Percentiles rank a stretch among this genome's conserved stretches.
phyloP scores from a whole-genome alignment of 2,888 invertebrate species.

The Aplocera efformata region DNA sequence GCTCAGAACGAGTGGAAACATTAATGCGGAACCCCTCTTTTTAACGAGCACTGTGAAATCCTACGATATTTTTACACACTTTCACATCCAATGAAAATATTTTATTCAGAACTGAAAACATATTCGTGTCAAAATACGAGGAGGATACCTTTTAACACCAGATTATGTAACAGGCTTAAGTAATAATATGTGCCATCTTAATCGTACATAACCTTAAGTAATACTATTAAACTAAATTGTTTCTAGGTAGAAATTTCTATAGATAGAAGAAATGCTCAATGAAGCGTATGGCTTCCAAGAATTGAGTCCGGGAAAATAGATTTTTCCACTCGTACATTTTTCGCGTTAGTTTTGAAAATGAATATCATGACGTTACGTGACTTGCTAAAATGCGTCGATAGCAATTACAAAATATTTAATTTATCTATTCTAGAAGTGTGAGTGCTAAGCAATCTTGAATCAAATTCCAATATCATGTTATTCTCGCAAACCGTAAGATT shows the following conservation, averaged over 20 bases:
- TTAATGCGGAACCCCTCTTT: conserved; percentile 14
- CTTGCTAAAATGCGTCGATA: background rate
- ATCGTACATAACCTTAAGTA: too few species aligned
- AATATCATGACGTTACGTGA: background rate
- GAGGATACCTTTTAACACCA: too few species aligned
- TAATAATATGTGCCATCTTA: conserved; percentile 1
- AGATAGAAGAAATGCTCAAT: conserved; percentile 12
- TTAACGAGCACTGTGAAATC: conserved; percentile 10
- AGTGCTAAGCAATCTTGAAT: too few species aligned
- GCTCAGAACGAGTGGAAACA: conserved; percentile 24
- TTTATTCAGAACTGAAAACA: background rate
- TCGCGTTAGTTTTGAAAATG: background rate
- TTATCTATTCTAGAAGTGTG: too few species aligned
- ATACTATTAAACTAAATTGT: too few species aligned
- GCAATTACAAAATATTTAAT: too few species aligned
- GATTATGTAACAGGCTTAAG: background rate
- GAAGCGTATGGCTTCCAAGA: conserved; percentile 7
- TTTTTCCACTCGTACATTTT: background rate
- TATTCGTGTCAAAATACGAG: too few species aligned
- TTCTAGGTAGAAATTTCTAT: conserved; percentile 12
- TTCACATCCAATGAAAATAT: background rate
- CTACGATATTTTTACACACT: too few species aligned
- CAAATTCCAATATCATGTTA: too few species aligned
- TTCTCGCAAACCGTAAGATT: conserved; percentile 6
- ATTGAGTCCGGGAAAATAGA: conserved; percentile 1